Conservation (phyloP, 2,888 invertebrate genomes). For the Agriopis marginaria region DNA sequence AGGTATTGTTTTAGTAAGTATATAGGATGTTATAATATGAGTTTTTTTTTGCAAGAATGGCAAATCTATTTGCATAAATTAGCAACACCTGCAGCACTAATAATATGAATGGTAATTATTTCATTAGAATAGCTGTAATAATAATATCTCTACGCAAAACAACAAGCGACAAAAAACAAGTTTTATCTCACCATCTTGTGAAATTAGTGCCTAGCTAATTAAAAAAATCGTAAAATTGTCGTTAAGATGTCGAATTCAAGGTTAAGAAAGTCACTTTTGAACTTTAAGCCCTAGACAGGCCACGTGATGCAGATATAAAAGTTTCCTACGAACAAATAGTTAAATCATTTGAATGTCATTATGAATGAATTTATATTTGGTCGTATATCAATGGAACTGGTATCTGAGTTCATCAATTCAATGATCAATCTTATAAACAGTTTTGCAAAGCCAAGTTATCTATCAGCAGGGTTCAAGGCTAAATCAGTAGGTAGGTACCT, state of each 20-base stretch:
- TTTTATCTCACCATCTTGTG: conserved; percentile 52
- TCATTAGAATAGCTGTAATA: conserved; percentile 53
- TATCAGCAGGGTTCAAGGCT: conserved; percentile 29
- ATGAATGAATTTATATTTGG: conserved; percentile 32
- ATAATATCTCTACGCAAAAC: conserved; percentile 34
- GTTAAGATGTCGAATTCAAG: conserved; percentile 56
- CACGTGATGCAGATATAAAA: conserved; percentile 32
- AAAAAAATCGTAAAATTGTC: conserved; percentile 37
- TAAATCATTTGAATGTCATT: conserved; percentile 33
- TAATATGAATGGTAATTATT: conserved; percentile 54
- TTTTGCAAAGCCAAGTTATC: conserved; percentile 18
- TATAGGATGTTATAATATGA: conserved; percentile 40
- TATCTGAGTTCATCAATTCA: conserved; percentile 26
- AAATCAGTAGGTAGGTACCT: not conserved
- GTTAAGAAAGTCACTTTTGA: conserved; percentile 59
- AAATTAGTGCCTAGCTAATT: conserved; percentile 48
- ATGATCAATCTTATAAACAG: conserved; percentile 4
- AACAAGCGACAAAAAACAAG: conserved; percentile 50
- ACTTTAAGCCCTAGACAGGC: conserved; percentile 29
- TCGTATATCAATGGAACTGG: conserved; percentile 33
- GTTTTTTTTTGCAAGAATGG: conserved; percentile 42
- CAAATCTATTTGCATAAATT: conserved; percentile 69
- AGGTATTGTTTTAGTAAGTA: not conserved
- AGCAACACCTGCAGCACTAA: conserved; percentile 67
- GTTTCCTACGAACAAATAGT: conserved; percentile 27